Evolutionary conservation across 2,888 invertebrate species (phyloP), one percentile per base, ranked within the genome.

Genomic region (Abscondita cerata): DNA sequence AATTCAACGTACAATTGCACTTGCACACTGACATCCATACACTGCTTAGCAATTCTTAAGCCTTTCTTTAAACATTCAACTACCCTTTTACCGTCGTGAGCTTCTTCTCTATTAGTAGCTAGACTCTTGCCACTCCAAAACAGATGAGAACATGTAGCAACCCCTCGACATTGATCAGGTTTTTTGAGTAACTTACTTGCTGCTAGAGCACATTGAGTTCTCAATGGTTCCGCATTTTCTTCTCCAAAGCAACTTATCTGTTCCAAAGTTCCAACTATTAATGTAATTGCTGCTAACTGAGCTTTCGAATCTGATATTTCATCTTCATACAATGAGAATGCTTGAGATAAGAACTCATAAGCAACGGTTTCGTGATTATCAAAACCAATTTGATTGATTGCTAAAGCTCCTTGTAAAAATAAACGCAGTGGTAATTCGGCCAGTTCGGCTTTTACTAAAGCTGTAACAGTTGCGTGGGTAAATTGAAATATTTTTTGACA

Each of bases 401-500:
- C 94, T 47, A 98, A 82, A 0, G 98, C 98, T 1, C 98, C 98
- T 82, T 98, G 96, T 1, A 99, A 86, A 81, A 97, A 99, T 53
- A 99, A 81, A 66, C 98, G 86, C 38, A 99, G 82, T 0, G 98
- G 96, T 57, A 99, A 80, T 76, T 99, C 98, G 0, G 97, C 93
- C 44, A 96, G 82, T 77, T 98, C 98, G 0, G 96, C 96, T 80
- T 98, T 98, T 52, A 96, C 95, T 52, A 99, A 83, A 60, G 94
- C 93, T 18, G 91, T 92, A 73, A 99, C 95, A 0, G 97, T 98
- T 73, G 95, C 92, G 79, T 97, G 97, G 76, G 96, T 98, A 80
- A 98, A 98, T 81, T 98, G 95, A 83, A 99, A 95, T 68, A 99
- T 96, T 82, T 98, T 98, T 79, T 94, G 93, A 74, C 98, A 96